Conservation (phyloP, 2,113 vertebrate genomes). For the Macquaria ambigua region DNA sequence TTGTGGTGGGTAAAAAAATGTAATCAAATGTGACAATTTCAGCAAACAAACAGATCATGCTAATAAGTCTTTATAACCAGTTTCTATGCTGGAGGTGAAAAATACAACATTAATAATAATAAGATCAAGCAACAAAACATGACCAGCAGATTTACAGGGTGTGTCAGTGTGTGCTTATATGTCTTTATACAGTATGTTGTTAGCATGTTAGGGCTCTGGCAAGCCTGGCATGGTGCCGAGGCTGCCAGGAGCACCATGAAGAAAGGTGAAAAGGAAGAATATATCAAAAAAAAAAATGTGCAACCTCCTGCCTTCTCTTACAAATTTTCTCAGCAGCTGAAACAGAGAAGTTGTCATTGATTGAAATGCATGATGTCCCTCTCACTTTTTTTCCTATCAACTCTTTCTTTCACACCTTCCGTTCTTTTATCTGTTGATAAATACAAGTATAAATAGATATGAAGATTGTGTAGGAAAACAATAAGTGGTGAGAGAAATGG, state of each 20-base stretch:
- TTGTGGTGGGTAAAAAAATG: not conserved
- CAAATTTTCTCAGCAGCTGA: not conserved
- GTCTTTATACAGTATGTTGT: not conserved
- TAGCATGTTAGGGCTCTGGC: not conserved
- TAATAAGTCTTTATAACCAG: not conserved
- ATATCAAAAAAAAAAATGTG: not conserved
- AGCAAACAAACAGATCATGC: not conserved
- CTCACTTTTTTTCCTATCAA: not conserved
- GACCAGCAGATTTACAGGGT: not conserved
- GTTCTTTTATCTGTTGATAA: not conserved
- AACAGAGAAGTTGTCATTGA: not conserved
- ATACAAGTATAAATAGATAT: conserved; percentile 7
- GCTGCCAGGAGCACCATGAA: not conserved
- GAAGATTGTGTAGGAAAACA: not conserved
- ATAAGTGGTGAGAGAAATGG: not conserved
- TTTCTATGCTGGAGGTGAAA: not conserved
- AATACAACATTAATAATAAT: too few species aligned
- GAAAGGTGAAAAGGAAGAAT: not conserved
- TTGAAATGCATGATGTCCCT: not conserved
- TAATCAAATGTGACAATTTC: not conserved
- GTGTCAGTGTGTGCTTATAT: not conserved
- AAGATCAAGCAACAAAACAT: not conserved
- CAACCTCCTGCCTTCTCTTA: not conserved
- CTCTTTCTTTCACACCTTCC: not conserved
- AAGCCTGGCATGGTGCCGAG: not conserved